Base-by-base conservation (phyloP, 92 coral and sea anemone species). In the Ricordea florida region DNA sequence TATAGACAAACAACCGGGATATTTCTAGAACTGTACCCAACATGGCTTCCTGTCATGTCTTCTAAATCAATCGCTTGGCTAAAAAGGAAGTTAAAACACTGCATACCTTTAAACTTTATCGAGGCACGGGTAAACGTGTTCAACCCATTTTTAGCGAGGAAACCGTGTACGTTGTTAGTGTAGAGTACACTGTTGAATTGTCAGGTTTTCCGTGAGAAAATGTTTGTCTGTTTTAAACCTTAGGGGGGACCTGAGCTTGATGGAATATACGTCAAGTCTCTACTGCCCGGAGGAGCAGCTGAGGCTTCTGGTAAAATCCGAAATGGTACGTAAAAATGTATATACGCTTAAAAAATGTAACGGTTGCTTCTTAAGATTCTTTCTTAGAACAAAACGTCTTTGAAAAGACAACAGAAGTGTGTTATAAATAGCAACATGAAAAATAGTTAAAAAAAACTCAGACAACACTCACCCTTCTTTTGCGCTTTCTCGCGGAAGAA, bases 221-320 rank as follows among this genome's bases (percentile, higher is more conserved):
- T 59, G 34, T 53, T 11, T 57, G 24, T 29, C 15, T 61, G 2
- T 24, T 40, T 62, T 7, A 13, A 10, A 26, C 21, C 15, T 17
- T 30, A 96, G 99, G 99, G 99, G 17, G 99, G 99, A 13, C 84
- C 88, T n/a, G 99, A 96, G 32, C 83, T 96, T 30, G 97, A 93
- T 37, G 99, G 99, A 7, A 92, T 96, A 51, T 96, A 76, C 59
- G 99, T 96, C 21, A 92, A 84, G 59, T 85, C 96, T 5, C 79
- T 96, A 21, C 86, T 96, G 14, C 99, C 99, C 9, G 99, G 97
- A 0, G 99, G 99, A 32, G 99, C 99, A 5, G 99, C 99, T 0
- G 99, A 96, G 37, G 97, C 97, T 2, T 85, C 94, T 29, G 97
- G 97, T n/a, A 85, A 81, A 74, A 85, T 96, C 29, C 73, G 61